phyloP scores from a whole-genome alignment of 2,113 vertebrate species.

The Amblyornis subalaris region DNA sequence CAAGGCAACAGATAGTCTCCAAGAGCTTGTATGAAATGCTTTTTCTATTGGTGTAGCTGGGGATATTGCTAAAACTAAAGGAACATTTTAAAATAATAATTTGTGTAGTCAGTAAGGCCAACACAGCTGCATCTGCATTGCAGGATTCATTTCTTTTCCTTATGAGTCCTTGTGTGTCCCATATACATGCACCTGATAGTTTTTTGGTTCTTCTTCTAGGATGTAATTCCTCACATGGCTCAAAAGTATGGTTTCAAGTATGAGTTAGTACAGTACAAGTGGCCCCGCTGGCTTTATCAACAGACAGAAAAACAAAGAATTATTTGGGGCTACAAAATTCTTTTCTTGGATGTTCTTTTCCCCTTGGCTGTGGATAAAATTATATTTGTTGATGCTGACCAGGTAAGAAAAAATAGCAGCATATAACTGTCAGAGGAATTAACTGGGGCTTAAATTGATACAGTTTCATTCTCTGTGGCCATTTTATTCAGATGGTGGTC shows the following conservation, averaged over 20 bases:
- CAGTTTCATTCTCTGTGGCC: neutral
- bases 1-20: too few species aligned
- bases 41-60: neutral
- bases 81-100: neutral
- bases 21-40: neutral
- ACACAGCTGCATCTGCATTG: neutral
- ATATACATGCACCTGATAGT: neutral
- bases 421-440: neutral
- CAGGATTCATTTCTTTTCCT: neutral
- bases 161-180: neutral
- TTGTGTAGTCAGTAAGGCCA: neutral
- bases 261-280: constrained; percentile 93
- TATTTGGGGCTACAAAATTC: constrained; percentile 99
- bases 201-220: constrained; percentile 66
- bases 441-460: neutral
- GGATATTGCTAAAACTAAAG: neutral
- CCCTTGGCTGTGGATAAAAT: constrained; percentile 95
- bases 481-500: neutral
- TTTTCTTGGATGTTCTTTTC: constrained; percentile 97
- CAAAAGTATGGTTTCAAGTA: constrained; percentile 88
- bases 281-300: constrained; percentile 94
- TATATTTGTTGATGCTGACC: constrained; percentile 97
- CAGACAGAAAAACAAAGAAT: constrained; percentile 96
- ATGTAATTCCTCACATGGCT: constrained; percentile 91
- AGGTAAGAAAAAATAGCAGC: constrained; percentile 71